Conservation (phyloP, 2,113 vertebrate species). For the Motacilla alba region DNA sequence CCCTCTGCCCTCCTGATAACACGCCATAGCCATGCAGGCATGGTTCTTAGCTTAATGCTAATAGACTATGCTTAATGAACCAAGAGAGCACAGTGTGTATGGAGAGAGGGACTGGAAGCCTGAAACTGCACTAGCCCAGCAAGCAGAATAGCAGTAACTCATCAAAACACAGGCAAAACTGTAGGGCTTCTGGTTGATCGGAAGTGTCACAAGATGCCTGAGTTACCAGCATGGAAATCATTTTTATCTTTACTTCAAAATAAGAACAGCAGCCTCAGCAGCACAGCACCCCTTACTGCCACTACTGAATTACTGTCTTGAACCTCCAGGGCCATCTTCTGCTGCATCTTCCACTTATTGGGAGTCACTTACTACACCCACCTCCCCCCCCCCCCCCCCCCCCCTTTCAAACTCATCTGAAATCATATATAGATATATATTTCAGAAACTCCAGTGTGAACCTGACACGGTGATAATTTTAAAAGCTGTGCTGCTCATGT, state of each 20-base stretch:
- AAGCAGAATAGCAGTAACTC: neutral
- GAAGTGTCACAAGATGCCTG: neutral
- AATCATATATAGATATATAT: conserved; percentile 13
- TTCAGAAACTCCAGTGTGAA: conserved; percentile 17
- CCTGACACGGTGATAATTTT: conserved; percentile 77
- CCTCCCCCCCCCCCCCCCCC: neutral
- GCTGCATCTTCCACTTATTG: neutral
- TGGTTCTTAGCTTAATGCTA: neutral
- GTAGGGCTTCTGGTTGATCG: neutral
- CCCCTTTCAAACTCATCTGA: neutral
- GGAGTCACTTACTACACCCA: neutral
- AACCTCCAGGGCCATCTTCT: neutral
- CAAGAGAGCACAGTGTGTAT: neutral
- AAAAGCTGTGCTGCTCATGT: conserved; percentile 76
- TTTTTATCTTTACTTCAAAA: neutral
- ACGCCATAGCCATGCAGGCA: neutral
- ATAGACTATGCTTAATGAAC: neutral
- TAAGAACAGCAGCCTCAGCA: neutral
- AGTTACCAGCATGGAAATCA: neutral
- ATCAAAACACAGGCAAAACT: neutral
- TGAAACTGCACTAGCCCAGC: neutral
- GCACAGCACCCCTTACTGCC: neutral
- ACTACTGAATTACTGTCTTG: neutral
- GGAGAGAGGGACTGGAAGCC: neutral
- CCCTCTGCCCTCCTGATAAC: neutral